Evolutionary conservation across 2,888 invertebrate genomes (phyloP), one percentile per base, ranked within the genome.

Genomic region (Drosophila pseudotakahashii): DNA sequence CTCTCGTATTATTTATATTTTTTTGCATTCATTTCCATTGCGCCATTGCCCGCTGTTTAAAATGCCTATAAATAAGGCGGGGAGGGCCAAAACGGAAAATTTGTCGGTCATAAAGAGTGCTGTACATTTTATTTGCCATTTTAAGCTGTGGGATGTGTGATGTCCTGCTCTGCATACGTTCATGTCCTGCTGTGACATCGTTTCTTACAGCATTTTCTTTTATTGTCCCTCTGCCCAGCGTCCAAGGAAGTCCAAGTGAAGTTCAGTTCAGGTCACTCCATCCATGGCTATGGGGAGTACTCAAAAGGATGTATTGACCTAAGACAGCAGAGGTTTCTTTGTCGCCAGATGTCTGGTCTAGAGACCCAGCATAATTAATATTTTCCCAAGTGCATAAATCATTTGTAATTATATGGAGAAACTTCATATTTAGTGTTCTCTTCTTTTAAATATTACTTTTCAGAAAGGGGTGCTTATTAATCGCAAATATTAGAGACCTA

Each of bases 31-130:
- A 79, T 76, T 80, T 80, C 66, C 80, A 81, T 87, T 76, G 70
- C 57, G 67, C 62, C 78, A 67, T 54, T 68, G 76, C 88, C 82
- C 68, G 88, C 82, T 88, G 82, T 79, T 83, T 71, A 76, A 87
- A 88, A 85, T 63, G 74, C 79, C 88, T 78, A 88, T 83, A 83
- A 83, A 83, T 83, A 77, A 85, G 79, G 34, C 36, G 16, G 59
- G 42, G 39, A 48, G 11, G 37, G 2, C n/a, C 11, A 9, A 10
- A 47, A 26, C 53, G 53, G 44, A 59, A 66, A 73, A 66, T 66
- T 66, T 58, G 66, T 53, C 58, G 52, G 58, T 66, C 58, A 52
- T 44, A 55, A 47, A 64, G 63, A 52, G 37, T 47, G 70, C 51
- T 63, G 47, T 57, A 55, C 73, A 71, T 48, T 55, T 55, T 50